Conservation (phyloP, 2,797 vertebrate genomes). For the Lepus oiostolus region DNA sequence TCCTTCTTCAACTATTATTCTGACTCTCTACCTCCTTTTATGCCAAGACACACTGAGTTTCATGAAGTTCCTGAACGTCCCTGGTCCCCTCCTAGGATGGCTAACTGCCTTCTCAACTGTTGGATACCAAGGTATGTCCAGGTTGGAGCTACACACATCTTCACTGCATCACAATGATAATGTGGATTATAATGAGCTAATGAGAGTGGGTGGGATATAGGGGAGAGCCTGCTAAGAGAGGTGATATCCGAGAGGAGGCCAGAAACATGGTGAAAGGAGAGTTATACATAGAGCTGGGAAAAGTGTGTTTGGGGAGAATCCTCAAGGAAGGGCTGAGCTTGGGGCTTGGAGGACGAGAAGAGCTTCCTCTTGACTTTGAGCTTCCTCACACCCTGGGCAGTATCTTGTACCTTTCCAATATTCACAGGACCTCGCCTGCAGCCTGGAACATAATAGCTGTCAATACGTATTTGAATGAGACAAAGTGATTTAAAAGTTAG, state of each 20-base stretch:
- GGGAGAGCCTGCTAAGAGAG: background rate
- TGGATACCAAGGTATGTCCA: background rate
- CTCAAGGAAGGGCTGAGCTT: background rate
- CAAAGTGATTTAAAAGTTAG: constrained; percentile 34
- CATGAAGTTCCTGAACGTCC: background rate
- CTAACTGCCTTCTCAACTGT: background rate
- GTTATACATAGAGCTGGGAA: background rate
- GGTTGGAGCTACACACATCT: background rate
- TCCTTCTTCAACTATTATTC: background rate
- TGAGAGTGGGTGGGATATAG: background rate
- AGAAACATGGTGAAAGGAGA: background rate
- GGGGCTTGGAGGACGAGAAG: background rate
- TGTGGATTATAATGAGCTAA: background rate
- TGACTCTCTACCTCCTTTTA: background rate
- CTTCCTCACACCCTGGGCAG: background rate
- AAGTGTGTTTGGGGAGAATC: background rate
- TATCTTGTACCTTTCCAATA: background rate
- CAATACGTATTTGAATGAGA: constrained; percentile 15
- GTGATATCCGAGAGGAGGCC: background rate
- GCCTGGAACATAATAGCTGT: background rate
- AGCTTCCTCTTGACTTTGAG: background rate
- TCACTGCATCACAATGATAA: background rate
- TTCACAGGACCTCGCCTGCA: background rate
- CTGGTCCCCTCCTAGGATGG: background rate
- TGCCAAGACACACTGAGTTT: background rate